phyloP scores from a whole-genome alignment of 2,113 vertebrate species.

The Columba livia region DNA sequence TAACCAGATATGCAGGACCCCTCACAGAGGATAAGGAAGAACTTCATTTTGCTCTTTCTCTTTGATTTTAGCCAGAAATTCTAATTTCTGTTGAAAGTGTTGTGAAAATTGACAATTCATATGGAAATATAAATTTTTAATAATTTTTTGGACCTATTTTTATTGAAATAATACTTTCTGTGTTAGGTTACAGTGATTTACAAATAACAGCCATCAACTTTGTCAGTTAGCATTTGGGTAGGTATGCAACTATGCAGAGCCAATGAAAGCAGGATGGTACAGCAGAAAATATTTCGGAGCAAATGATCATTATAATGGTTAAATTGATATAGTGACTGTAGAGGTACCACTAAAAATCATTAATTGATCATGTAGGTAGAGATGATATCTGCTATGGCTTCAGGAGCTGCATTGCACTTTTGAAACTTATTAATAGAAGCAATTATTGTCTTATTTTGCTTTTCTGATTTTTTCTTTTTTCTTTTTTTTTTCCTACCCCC shows the following conservation, averaged over 20 bases:
- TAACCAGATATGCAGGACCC: not conserved
- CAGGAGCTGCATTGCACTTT: not conserved
- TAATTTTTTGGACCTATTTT: not conserved
- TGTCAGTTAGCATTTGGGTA: not conserved
- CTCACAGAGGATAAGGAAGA: not conserved
- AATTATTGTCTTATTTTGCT: not conserved
- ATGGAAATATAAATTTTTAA: not conserved
- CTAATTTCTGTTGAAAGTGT: not conserved
- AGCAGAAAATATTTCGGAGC: not conserved
- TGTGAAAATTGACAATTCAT: not conserved
- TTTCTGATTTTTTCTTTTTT: not conserved
- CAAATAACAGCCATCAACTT: not conserved
- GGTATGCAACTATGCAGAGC: not conserved
- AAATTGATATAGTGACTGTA: not conserved
- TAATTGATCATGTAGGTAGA: not conserved
- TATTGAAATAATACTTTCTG: not conserved
- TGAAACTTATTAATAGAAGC: not conserved
- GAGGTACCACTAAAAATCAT: not conserved
- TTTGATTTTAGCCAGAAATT: not conserved
- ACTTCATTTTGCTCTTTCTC: fast-evolving
- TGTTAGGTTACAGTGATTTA: not conserved
- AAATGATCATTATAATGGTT: not conserved
- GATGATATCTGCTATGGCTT: not conserved
- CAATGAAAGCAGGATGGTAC: not conserved
- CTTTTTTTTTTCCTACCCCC: too few species aligned